Conservation (phyloP, 1,140 invertebrate genomes). For the Pachyrhynchus sulphureomaculatus region DNA sequence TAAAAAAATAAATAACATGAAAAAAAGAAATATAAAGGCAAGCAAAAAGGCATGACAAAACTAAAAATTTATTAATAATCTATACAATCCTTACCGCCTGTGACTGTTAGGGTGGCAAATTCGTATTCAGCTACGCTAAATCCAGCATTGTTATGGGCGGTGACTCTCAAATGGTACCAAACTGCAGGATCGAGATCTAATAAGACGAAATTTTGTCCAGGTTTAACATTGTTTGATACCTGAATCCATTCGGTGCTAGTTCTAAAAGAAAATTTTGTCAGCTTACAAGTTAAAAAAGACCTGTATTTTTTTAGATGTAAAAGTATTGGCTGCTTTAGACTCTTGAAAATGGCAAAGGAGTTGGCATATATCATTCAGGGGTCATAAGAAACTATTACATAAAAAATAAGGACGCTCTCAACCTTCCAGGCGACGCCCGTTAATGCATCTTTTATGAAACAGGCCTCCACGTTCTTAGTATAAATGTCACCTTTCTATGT, state of each 20-base stretch:
- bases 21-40: conserved; percentile 12
- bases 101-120: conserved; percentile 91
- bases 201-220: conserved; percentile 86
- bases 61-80: conserved; percentile 36
- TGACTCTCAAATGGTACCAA: conserved; percentile 89
- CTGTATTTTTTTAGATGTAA: too few relatives aligned
- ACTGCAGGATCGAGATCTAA: conserved; percentile 88
- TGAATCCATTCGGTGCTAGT: conserved; percentile 86
- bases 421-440: too few relatives aligned
- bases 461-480: too few relatives aligned
- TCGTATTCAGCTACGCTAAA: conserved; percentile 92
- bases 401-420: too few relatives aligned
- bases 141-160: conserved; percentile 94
- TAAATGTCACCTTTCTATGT: too few relatives aligned
- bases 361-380: too few relatives aligned
- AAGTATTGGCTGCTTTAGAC: too few relatives aligned
- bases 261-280: conserved; percentile 52
- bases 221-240: conserved; percentile 89
- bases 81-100: conserved; percentile 73
- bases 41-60: conserved; percentile 25
- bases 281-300: too few relatives aligned
- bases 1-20: neutral
- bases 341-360: too few relatives aligned
- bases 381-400: too few relatives aligned
- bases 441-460: too few relatives aligned